These are phyloP conservation scores for Platycheirus albimanus DNA, from an alignment of 2,888 invertebrate genomes.

Conservation along the genomic window DNA sequence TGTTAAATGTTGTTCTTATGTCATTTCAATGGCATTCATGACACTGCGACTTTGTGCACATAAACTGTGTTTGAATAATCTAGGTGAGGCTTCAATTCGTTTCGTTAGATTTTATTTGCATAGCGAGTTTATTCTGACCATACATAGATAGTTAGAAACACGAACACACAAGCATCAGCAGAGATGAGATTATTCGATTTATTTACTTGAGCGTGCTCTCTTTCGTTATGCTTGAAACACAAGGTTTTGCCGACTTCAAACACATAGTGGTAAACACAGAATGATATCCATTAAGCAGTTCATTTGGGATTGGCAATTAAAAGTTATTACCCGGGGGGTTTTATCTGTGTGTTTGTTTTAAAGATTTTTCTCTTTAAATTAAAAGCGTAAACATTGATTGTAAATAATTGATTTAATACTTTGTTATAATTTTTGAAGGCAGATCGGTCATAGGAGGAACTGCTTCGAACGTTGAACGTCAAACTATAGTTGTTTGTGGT, in stretches of 20 bases:
- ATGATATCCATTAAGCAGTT: slow-evolving; percentile 28
- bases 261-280: neutral
- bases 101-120: slow-evolving; percentile 49
- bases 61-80: neutral
- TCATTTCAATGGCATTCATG: slow-evolving; percentile 58
- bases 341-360: neutral
- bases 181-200: slow-evolving; percentile 21
- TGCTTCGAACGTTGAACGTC: neutral
- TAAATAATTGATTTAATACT: slow-evolving; percentile 3
- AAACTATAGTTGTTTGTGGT: neutral
- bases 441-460: slow-evolving; percentile 8
- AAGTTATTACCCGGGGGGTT: neutral
- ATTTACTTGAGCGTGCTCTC: neutral
- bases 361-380: too few species aligned
- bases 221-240: neutral
- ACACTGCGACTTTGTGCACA: slow-evolving; percentile 10
- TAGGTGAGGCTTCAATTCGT: slow-evolving; percentile 62
- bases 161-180: neutral
- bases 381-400: slow-evolving; percentile 8
- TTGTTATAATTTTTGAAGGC: neutral
- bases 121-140: slow-evolving; percentile 26
- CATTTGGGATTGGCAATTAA: slow-evolving; percentile 18
- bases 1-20: slow-evolving; percentile 43
- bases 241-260: slow-evolving; percentile 16
- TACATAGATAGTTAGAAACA: slow-evolving; percentile 24